phyloP scores from a whole-genome alignment of 37 sponge, comb jelly and placozoan genomes.

The Ianthella basta region DNA sequence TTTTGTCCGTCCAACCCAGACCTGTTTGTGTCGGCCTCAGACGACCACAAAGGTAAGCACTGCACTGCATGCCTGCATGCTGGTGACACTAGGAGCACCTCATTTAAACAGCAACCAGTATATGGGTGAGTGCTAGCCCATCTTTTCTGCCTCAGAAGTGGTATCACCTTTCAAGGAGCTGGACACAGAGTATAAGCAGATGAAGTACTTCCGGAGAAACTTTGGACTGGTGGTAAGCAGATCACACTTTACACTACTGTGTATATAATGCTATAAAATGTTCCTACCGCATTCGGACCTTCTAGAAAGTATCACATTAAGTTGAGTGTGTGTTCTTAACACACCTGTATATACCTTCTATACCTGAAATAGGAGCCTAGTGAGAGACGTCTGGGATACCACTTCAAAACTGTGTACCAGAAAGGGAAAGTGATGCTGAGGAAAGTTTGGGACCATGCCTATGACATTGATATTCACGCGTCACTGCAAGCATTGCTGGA shows the following conservation, averaged over 20 bases:
- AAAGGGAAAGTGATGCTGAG: neutral
- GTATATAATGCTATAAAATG: too few relatives aligned
- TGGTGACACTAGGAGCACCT: too few relatives aligned
- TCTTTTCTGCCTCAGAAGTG: neutral
- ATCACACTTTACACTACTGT: neutral
- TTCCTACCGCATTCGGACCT: too few relatives aligned
- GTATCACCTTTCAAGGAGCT: neutral
- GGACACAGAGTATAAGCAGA: neutral
- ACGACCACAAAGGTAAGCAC: slow-evolving; percentile 82
- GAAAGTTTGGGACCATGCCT: neutral
- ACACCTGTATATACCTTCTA: neutral
- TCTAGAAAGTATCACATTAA: too few relatives aligned
- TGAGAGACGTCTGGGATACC: neutral
- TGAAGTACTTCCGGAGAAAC: neutral
- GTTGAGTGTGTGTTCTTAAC: neutral
- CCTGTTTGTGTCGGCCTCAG: slow-evolving; percentile 78
- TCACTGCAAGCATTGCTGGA: slow-evolving; percentile 13
- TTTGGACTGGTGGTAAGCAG: neutral
- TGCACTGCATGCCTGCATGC: too few relatives aligned
- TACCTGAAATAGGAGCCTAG: neutral
- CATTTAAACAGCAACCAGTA: too few relatives aligned
- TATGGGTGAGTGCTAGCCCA: too few relatives aligned
- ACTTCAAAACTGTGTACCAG: neutral
- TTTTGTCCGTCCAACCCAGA: slow-evolving; percentile 64
- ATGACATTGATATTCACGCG: neutral